A percentile compares a stretch with the other conserved stretches of the same genome.
These are phyloP conservation scores for Sterna hirundo DNA, from an alignment of 2,113 vertebrate species.

Conservation along the genomic window DNA sequence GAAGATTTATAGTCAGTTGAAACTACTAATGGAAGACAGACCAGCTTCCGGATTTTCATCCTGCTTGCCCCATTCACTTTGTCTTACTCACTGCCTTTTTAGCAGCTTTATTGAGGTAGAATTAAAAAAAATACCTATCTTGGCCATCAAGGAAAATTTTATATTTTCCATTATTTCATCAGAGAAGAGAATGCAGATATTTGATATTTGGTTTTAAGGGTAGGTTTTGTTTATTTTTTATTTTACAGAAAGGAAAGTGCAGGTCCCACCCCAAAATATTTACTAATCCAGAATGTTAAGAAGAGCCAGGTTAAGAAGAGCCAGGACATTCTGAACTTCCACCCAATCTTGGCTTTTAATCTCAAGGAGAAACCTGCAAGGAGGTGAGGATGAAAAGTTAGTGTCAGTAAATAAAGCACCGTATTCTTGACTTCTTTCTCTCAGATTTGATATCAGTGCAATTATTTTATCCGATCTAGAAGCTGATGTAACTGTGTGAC, in stretches of 20 bases:
- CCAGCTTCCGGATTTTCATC: background rate
- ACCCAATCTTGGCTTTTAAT: background rate
- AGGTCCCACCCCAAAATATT: background rate
- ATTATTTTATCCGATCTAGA: background rate
- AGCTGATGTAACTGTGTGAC: background rate
- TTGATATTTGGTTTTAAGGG: background rate
- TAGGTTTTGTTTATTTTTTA: background rate
- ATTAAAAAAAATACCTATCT: background rate
- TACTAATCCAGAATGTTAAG: background rate
- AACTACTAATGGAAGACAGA: background rate
- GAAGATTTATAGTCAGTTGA: background rate
- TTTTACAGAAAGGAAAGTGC: background rate
- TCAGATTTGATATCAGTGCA: background rate
- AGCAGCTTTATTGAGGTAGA: background rate
- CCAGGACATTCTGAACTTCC: background rate
- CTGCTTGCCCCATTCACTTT: background rate
- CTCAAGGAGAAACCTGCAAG: background rate
- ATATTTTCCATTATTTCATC: background rate
- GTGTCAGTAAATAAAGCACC: background rate
- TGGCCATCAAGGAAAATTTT: background rate
- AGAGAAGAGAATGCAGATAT: background rate
- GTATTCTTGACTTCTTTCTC: background rate
- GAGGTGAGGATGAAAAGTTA: background rate
- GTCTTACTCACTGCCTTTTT: background rate
- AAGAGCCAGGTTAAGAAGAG: background rate